Conservation (phyloP, 2,888 invertebrate genomes). For the Mesorhabditis sp. region DNA sequence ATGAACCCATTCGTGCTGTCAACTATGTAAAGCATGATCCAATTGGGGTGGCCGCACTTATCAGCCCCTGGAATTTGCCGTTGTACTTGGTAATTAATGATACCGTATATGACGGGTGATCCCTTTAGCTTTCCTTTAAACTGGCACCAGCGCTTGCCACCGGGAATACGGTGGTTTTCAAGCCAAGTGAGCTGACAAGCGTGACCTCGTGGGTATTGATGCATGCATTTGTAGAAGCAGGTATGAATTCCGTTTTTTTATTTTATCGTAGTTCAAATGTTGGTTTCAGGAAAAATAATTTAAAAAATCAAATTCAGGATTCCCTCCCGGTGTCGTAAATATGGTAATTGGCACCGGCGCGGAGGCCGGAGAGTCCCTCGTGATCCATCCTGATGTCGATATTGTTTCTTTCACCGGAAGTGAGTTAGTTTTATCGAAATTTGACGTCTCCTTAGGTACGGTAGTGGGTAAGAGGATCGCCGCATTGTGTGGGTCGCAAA, state of each 20-base stretch:
- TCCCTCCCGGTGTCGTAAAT: slow-evolving; percentile 65
- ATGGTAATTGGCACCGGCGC: slow-evolving; percentile 65
- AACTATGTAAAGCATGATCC: slow-evolving; percentile 63
- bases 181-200: slow-evolving; percentile 66
- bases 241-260: slow-evolving; percentile 28
- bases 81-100: slow-evolving; percentile 60
- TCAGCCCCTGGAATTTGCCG: slow-evolving; percentile 66
- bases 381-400: slow-evolving; percentile 62
- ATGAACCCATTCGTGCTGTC: slow-evolving; percentile 52
- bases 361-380: slow-evolving; percentile 62
- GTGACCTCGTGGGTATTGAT: slow-evolving; percentile 64
- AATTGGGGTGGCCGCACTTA: slow-evolving; percentile 64
- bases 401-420: slow-evolving; percentile 66
- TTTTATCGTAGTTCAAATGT: not conserved
- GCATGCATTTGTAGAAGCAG: slow-evolving; percentile 61
- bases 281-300: not conserved
- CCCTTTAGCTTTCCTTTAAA: slow-evolving; percentile 63
- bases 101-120: not conserved
- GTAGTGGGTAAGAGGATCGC: slow-evolving; percentile 44
- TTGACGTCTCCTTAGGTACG: slow-evolving; percentile 23
- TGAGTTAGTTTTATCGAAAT: slow-evolving; percentile 5
- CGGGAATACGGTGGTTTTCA: slow-evolving; percentile 64
- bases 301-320: slow-evolving; percentile 54
- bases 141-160: slow-evolving; percentile 63
- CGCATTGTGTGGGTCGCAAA: slow-evolving; percentile 55